Evolutionary conservation across 1,140 invertebrate genomes (phyloP).

Genomic region (Globodera ellingtonae): DNA sequence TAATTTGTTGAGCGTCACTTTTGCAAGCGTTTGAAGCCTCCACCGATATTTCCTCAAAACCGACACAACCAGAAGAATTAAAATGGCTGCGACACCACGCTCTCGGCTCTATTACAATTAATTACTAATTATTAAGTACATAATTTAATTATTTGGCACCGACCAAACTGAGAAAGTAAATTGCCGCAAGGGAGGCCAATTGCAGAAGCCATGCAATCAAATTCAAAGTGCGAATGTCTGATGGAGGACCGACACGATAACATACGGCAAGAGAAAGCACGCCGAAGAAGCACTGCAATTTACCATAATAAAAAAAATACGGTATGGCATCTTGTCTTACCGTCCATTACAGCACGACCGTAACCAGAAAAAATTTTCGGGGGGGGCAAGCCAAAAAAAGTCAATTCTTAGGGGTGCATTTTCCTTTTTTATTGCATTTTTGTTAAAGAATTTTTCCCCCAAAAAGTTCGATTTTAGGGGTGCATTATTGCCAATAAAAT

Average conservation of each 20-base stretch:
- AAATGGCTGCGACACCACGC: background rate
- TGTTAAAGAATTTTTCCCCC: too few relatives aligned
- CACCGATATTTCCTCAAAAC: constrained; percentile 19
- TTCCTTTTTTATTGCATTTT: too few relatives aligned
- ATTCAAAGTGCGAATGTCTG: constrained; percentile 33
- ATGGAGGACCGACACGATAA: constrained; percentile 37
- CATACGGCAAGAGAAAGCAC: constrained; percentile 36
- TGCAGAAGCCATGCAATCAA: constrained; percentile 37
- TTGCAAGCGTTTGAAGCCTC: constrained; percentile 2
- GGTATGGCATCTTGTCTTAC: too few relatives aligned
- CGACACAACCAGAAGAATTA: constrained; percentile 2
- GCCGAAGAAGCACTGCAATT: constrained; percentile 10
- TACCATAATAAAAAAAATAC: too few relatives aligned
- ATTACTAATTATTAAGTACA: background rate
- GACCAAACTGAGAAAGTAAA: constrained; percentile 34
- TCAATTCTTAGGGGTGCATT: too few relatives aligned
- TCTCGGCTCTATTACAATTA: background rate
- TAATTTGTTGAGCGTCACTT: background rate
- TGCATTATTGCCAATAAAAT: too few relatives aligned
- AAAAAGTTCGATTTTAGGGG: too few relatives aligned
- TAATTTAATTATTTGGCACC: background rate
- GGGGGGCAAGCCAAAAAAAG: too few relatives aligned
- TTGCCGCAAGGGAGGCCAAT: constrained; percentile 22
- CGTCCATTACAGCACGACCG: too few relatives aligned
- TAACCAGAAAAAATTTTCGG: too few relatives aligned